These are phyloP conservation scores for Exocentrus adspersus DNA, from an alignment of 2,888 invertebrate genomes.

Conservation along the genomic window DNA sequence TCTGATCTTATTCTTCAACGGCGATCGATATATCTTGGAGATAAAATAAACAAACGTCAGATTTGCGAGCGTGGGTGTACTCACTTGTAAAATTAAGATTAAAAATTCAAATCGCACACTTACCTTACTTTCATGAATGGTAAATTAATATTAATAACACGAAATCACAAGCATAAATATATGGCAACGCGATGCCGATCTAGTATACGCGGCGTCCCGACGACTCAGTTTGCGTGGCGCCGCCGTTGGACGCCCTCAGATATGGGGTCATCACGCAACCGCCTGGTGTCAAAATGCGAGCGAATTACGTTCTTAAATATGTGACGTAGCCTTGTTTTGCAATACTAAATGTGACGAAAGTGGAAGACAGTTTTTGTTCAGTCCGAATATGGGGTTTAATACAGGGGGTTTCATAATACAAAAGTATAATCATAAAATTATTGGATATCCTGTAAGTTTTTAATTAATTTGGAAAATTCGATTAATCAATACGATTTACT, in stretches of 20 bases:
- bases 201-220: constrained; percentile 24
- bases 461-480: too few relatives aligned
- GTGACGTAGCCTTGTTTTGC: not conserved
- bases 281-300: constrained; percentile 4
- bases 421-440: too few relatives aligned
- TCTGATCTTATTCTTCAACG: constrained; percentile 12
- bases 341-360: not conserved
- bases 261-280: constrained; percentile 30
- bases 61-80: not conserved
- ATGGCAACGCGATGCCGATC: constrained; percentile 25
- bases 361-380: not conserved
- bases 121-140: constrained; percentile 22
- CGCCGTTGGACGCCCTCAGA: constrained; percentile 23
- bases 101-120: constrained; percentile 11
- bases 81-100: not conserved
- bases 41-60: not conserved
- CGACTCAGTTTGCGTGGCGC: constrained; percentile 25
- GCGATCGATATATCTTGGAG: constrained; percentile 19
- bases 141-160: constrained; percentile 32
- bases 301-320: not conserved
- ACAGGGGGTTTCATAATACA: too few relatives aligned
- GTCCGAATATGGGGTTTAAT: too few relatives aligned
- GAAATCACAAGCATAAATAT: constrained; percentile 26
- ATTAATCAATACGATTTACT: too few relatives aligned
- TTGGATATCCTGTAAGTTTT: too few relatives aligned